phyloP scores from a whole-genome alignment of 2,797 vertebrate species.

The Sebastes jordani region DNA sequence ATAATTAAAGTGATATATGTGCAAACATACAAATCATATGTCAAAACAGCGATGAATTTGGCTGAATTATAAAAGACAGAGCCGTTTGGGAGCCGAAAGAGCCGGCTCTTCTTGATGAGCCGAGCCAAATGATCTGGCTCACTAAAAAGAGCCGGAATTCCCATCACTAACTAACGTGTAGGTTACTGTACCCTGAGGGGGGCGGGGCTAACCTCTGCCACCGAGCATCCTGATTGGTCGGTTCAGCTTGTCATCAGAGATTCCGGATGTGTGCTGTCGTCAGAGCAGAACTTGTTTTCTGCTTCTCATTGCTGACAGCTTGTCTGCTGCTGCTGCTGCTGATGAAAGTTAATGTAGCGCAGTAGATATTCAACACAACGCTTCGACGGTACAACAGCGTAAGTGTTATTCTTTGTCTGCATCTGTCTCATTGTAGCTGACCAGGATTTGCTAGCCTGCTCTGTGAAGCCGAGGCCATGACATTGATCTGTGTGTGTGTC shows the following conservation, averaged over 20 bases:
- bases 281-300: slow-evolving; percentile 72
- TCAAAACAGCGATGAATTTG: too few relatives aligned
- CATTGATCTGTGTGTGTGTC: slow-evolving; percentile 60
- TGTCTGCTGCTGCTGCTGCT: slow-evolving; percentile 18
- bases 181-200: not conserved
- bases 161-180: not conserved
- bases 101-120: too few relatives aligned
- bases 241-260: slow-evolving; percentile 44
- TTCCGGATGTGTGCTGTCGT: slow-evolving; percentile 70
- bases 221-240: slow-evolving; percentile 55
- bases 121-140: too few relatives aligned
- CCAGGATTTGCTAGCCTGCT: slow-evolving; percentile 2
- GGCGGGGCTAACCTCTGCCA: slow-evolving; percentile 21
- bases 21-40: too few relatives aligned
- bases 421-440: not conserved
- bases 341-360: slow-evolving; percentile 35
- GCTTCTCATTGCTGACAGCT: slow-evolving; percentile 65
- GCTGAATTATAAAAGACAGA: too few relatives aligned
- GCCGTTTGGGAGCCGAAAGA: too few relatives aligned
- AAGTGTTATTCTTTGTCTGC: slow-evolving; percentile 31
- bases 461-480: slow-evolving; percentile 65
- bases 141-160: too few relatives aligned
- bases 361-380: slow-evolving; percentile 10
- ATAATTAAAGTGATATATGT: too few relatives aligned
- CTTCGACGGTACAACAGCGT: slow-evolving; percentile 47